Conservation (phyloP, 2,888 invertebrate genomes). For the Monopis laevigella region DNA sequence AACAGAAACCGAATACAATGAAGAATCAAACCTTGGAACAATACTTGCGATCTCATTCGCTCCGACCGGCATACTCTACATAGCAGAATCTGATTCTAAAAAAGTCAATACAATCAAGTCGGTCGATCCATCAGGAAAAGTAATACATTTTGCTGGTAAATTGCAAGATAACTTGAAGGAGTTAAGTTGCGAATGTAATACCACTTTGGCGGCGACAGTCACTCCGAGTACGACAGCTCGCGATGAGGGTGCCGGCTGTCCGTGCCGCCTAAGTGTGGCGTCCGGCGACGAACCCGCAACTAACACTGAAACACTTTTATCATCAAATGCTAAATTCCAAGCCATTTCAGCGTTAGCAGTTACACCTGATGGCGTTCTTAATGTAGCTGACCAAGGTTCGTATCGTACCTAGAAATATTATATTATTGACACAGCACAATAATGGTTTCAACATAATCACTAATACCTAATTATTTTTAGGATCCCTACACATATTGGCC, state of each 20-base stretch:
- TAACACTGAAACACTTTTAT: conserved; percentile 85
- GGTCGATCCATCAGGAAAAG: conserved; percentile 89
- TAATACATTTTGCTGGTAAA: conserved; percentile 93
- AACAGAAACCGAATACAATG: conserved; percentile 63
- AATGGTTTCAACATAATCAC: not conserved
- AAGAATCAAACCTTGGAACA: conserved; percentile 80
- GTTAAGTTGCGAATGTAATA: conserved; percentile 68
- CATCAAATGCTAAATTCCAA: conserved; percentile 90
- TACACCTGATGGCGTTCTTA: conserved; percentile 94
- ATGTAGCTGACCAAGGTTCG: conserved; percentile 93
- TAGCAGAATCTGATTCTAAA: conserved; percentile 92
- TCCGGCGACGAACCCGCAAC: conserved; percentile 74
- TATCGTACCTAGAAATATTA: not conserved
- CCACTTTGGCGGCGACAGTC: conserved; percentile 64
- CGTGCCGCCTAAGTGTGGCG: conserved; percentile 60
- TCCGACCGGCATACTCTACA: conserved; percentile 90
- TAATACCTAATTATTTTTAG: conserved; percentile 32
- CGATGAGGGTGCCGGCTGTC: conserved; percentile 55
- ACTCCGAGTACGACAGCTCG: conserved; percentile 27
- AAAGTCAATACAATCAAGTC: conserved; percentile 84
- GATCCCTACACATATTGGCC: conserved; percentile 84
- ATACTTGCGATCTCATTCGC: conserved; percentile 91
- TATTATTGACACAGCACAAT: no score
- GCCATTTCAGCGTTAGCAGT: conserved; percentile 91
- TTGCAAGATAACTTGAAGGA: conserved; percentile 70